Base-by-base conservation (phyloP, 1,140 invertebrate genomes). In the Tetragnatha versicolor region DNA sequence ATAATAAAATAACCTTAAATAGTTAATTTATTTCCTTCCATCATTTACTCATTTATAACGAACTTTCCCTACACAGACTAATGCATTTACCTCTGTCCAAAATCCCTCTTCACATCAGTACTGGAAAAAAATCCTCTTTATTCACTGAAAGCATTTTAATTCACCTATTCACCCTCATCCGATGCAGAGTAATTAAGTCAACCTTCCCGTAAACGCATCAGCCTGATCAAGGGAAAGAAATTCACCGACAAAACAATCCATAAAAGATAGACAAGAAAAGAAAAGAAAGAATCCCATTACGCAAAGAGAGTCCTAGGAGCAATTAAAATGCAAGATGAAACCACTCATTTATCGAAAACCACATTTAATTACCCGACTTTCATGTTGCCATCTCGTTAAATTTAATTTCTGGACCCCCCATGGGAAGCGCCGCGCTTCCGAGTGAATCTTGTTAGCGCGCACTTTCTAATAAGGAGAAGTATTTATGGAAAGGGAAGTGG, bases 321-420 rank as follows among this genome's bases (percentile, higher is more conserved):
- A 75, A 75, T 75, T 75, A 75, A 75, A 75, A 75, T 61, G 55
- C 58, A 75, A 75, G 70, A 61, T 63, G 70, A 75, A 63, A 39
- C 70, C 55, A 73, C 31, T 73, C 35, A 37, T 61, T 75, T 75
- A 75, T 75, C 70, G 70, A 61, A 75, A 72, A 75, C 70, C 58
- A 61, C 70, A 75, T 75, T 75, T 75, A 75, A 75, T 75, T 75
- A 75, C 70, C 17, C 39, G 55, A 58, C 70, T 75, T 75, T 75
- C 58, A 75, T 63, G 70, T 75, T 75, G 55, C 55, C 70, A 31
- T 75, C 70, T 63, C 58, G 37, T 75, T 75, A 61, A 75, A 75
- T 75, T 75, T 75, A 75, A 75, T 75, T 75, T 63, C 55, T 27
- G 33, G 17, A 20, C 20, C n/a, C 63, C 70, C 42, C 70, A 17